Conservation (phyloP, 2,888 invertebrate genomes). For the Drosophila nigritarsus region DNA sequence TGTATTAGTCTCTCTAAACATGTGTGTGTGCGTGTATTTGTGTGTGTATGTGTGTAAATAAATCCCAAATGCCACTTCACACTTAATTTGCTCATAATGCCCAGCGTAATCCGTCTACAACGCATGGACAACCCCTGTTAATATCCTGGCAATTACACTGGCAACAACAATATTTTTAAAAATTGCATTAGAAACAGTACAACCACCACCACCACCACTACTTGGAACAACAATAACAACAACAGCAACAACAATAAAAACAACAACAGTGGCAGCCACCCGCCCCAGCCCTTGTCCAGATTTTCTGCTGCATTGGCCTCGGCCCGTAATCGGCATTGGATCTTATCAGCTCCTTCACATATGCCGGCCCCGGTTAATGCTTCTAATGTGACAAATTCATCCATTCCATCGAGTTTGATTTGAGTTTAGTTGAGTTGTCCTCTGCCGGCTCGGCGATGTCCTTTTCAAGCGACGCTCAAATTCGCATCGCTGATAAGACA, state of each 20-base stretch:
- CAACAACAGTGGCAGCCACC: slow-evolving; percentile 16
- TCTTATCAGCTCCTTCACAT: slow-evolving; percentile 72
- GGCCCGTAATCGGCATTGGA: slow-evolving; percentile 34
- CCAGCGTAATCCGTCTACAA: slow-evolving; percentile 73
- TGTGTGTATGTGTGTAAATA: slow-evolving; percentile 42
- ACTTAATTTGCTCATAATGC: slow-evolving; percentile 83
- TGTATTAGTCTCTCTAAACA: not conserved
- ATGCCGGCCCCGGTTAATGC: slow-evolving; percentile 59
- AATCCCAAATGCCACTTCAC: slow-evolving; percentile 82
- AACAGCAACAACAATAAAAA: slow-evolving; percentile 6
- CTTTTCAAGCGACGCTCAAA: slow-evolving; percentile 68
- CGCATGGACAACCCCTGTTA: slow-evolving; percentile 53
- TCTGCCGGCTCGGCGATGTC: slow-evolving; percentile 35
- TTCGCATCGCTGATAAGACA: slow-evolving; percentile 73
- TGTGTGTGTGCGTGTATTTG: not conserved
- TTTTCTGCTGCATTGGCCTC: slow-evolving; percentile 67
- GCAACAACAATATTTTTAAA: slow-evolving; percentile 73
- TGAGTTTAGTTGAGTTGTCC: slow-evolving; percentile 27
- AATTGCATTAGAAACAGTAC: slow-evolving; percentile 62
- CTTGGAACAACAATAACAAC: slow-evolving; percentile 4
- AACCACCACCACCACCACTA: slow-evolving; percentile 17
- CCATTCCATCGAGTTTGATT: slow-evolving; percentile 44
- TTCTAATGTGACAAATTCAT: slow-evolving; percentile 79
- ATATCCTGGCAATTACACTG: slow-evolving; percentile 77
- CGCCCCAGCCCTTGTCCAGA: slow-evolving; percentile 36